Conservation (phyloP, 2,113 vertebrate species). For the Cinclus cinclus region DNA sequence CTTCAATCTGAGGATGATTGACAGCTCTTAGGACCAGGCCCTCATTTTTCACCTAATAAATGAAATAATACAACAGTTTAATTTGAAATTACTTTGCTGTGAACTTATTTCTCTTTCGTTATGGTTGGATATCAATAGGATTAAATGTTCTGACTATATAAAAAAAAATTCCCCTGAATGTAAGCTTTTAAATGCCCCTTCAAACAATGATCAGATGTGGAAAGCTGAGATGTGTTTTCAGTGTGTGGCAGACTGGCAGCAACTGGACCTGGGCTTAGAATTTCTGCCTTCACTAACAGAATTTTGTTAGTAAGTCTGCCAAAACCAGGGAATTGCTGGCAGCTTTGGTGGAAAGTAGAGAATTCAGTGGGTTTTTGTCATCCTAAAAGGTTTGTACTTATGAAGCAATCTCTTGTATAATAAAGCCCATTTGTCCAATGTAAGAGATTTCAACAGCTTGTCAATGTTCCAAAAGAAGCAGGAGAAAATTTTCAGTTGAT, state of each 20-base stretch:
- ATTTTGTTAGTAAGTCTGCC: conserved; percentile 62
- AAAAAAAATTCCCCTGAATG: not conserved
- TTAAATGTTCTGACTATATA: conserved; percentile 4
- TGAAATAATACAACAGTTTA: conserved; percentile 29
- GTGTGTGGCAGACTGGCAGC: conserved; percentile 55
- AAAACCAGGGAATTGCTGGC: conserved; percentile 63
- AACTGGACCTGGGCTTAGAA: conserved; percentile 49
- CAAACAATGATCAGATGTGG: conserved; percentile 47
- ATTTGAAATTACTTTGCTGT: conserved; percentile 47
- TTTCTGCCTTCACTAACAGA: conserved; percentile 62
- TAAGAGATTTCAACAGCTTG: conserved; percentile 60
- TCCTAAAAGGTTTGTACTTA: conserved; percentile 54
- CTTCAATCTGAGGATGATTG: not conserved
- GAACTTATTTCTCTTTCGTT: conserved; percentile 9
- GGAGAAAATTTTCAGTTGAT: not conserved
- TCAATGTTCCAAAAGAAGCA: not conserved
- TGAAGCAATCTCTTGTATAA: conserved; percentile 45
- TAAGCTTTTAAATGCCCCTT: conserved; percentile 60
- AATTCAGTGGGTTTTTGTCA: conserved; percentile 64
- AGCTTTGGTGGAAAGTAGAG: conserved; percentile 59
- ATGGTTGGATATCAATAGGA: conserved; percentile 31
- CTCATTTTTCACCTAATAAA: conserved; percentile 29
- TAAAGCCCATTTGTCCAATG: conserved; percentile 66
- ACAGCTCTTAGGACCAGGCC: not conserved
- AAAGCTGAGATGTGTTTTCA: conserved; percentile 39